Conservation (phyloP, 2,888 invertebrate species). For the Cosmorhoe ocellata region DNA sequence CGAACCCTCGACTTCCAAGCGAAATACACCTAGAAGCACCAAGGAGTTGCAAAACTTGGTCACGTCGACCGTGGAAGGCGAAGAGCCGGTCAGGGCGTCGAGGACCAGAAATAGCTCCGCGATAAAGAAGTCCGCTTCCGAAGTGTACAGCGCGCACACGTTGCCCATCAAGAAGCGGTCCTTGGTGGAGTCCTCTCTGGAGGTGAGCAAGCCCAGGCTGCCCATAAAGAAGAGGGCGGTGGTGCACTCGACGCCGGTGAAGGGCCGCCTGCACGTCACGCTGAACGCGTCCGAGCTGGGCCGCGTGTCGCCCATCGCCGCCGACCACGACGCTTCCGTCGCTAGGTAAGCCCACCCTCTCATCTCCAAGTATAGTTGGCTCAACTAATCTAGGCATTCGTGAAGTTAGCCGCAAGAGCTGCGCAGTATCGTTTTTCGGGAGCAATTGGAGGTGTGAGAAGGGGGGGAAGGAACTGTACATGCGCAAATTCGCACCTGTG, state of each 20-base stretch:
- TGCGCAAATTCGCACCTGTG: no score
- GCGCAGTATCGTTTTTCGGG: no score
- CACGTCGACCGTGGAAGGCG: constrained; percentile 54
- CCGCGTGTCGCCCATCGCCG: constrained; percentile 62
- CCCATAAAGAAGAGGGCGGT: constrained; percentile 63
- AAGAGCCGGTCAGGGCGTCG: constrained; percentile 38
- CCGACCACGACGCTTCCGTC: neutral
- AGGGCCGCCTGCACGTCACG: constrained; percentile 40
- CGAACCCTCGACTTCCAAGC: constrained; percentile 34
- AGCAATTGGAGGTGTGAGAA: no score
- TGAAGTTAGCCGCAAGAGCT: no score
- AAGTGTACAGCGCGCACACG: constrained; percentile 48
- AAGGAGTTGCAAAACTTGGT: constrained; percentile 52
- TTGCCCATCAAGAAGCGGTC: constrained; percentile 69
- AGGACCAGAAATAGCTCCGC: constrained; percentile 42
- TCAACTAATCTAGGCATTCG: no score
- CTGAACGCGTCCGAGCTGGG: constrained; percentile 50
- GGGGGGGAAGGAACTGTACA: no score
- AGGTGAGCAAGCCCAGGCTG: constrained; percentile 26
- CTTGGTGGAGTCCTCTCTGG: constrained; percentile 27
- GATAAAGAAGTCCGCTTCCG: constrained; percentile 43
- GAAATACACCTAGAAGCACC: constrained; percentile 26
- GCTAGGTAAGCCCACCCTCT: constrained; percentile 3
- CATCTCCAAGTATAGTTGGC: neutral
- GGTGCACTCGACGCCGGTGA: constrained; percentile 67